Percentiles rank a stretch among this genome's conserved stretches.
phyloP scores from a whole-genome alignment of 1,140 invertebrate species.

The Octopus bimaculoides region DNA sequence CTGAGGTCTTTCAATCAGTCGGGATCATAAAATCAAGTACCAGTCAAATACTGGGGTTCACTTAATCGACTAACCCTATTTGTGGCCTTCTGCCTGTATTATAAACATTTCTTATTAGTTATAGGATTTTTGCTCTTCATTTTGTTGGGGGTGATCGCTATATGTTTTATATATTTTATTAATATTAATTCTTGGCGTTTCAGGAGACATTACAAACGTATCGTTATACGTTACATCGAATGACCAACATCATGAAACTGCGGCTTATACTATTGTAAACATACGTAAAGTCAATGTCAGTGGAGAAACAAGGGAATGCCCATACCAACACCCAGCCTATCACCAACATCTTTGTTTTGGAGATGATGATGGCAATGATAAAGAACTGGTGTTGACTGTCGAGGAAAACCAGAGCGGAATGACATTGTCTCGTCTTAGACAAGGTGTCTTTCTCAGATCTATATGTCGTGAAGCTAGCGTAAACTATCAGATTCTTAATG shows the following conservation, averaged over 20 bases:
- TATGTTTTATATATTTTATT: too few species aligned
- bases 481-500: neutral
- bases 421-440: neutral
- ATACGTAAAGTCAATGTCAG: neutral
- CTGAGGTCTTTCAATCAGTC: too few species aligned
- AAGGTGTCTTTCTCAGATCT: neutral
- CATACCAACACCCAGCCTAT: neutral
- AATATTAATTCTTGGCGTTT: too few species aligned
- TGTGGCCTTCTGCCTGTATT: neutral
- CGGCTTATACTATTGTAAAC: neutral
- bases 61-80: too few species aligned
- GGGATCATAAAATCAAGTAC: too few species aligned
- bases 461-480: neutral
- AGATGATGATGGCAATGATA: neutral
- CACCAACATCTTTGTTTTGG: constrained; percentile 2
- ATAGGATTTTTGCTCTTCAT: neutral
- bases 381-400: neutral
- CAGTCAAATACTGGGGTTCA: too few species aligned
- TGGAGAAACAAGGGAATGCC: neutral
- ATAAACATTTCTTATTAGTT: neutral
- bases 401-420: neutral
- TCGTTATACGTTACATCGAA: neutral
- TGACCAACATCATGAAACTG: neutral
- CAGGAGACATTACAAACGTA: too few species aligned
- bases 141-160: too few species aligned